A percentile compares a stretch with the other conserved stretches of the same genome.
Conservation (phyloP, 1,140 invertebrate genomes). For the Drosophila jambulina region DNA sequence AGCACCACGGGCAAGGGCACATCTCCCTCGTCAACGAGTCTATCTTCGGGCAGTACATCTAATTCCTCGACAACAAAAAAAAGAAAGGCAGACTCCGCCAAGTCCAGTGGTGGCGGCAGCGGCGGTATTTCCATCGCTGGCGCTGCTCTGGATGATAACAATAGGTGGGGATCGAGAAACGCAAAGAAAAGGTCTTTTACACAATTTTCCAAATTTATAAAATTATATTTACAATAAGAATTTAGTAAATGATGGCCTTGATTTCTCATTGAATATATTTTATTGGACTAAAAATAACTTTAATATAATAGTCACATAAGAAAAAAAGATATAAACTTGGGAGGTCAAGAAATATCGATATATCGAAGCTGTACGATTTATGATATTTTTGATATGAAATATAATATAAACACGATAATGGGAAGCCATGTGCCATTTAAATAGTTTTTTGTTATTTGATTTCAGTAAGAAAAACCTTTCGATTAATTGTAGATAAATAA, state of each 20-base stretch:
- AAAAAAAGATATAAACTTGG: not conserved
- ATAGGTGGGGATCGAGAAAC: slow-evolving; percentile 67
- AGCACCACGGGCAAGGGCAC: slow-evolving; percentile 36
- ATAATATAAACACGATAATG: not conserved
- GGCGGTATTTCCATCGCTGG: slow-evolving; percentile 20
- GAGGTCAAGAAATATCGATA: not conserved
- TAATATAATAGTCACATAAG: not conserved
- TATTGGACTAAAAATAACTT: not conserved
- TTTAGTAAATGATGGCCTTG: not conserved
- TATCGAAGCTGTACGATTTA: not conserved
- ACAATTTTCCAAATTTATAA: slow-evolving; percentile 33
- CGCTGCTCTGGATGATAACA: slow-evolving; percentile 65
- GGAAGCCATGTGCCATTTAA: slow-evolving; percentile 1
- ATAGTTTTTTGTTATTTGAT: slow-evolving; percentile 9
- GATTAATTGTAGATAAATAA: slow-evolving; percentile 18
- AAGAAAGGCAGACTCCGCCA: slow-evolving; percentile 68
- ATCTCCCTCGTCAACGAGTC: slow-evolving; percentile 22
- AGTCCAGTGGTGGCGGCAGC: slow-evolving; percentile 34
- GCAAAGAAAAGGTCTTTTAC: slow-evolving; percentile 51
- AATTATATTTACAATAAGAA: not conserved
- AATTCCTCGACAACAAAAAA: slow-evolving; percentile 63
- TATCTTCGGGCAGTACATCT: slow-evolving; percentile 23
- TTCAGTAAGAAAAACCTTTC: slow-evolving; percentile 3
- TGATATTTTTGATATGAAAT: no score
- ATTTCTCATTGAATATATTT: not conserved